Evolutionary conservation across 2,797 vertebrate species (phyloP), one percentile per base, ranked within the genome.

Genomic region (Silurus lanzhouensis): DNA sequence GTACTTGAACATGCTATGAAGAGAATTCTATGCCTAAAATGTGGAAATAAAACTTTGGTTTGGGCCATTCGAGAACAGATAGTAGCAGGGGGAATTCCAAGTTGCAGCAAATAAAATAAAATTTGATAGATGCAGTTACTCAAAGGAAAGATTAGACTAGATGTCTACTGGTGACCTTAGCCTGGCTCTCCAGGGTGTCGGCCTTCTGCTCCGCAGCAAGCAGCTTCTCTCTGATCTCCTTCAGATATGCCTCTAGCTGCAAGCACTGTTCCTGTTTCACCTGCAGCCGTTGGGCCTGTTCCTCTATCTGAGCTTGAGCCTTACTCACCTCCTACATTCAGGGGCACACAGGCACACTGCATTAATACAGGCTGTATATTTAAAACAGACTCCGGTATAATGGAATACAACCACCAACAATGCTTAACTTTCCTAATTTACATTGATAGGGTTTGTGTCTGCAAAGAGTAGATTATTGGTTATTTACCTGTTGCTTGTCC

Each of bases 401-500:
- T 27, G 46, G 10, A 46, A 64, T 58, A n/a, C 20, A 63, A 46
- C 38, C 38, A 46, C 14, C 74, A 57, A 17, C 19, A 31, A 76
- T 44, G 14, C 20, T 61, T 61, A 38, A 63, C 20, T 14, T 19
- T 61, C 31, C 31, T 38, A 25, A 55, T 67, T 17, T 27, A 48
- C 46, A 9, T 27, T 52, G n/a, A 25, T n/a, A 13, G 6, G 19
- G n/a, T 66, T 25, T 80, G 61, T 27, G 25, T 20, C 6, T 9
- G 46, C 44, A 67, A 27, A 67, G 31, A 71, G 1, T 79, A 0
- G 25, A 10, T 38, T 80, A 77, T 57, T 67, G 7, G 13, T 9
- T 3, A 15, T 84, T 75, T 71, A 96, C 98, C 96, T 98, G 98
- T 86, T 99, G 98, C 89, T 99, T 99, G 91, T 99, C 98, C 93